Evolutionary conservation across 2,888 invertebrate genomes (phyloP).

Genomic region (Spodoptera exigua): DNA sequence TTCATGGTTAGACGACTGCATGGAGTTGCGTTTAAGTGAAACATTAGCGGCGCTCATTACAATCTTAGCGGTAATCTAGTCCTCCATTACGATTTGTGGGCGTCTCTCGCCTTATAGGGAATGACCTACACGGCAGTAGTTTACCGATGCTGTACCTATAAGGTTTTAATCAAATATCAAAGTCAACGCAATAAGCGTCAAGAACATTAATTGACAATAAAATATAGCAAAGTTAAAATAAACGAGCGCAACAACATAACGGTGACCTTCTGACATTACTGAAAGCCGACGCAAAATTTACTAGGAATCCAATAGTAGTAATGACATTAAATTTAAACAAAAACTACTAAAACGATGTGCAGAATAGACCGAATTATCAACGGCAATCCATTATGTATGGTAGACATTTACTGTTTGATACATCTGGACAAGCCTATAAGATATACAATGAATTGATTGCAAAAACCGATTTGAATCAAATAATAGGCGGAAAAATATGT

Average conservation of each 20-base stretch:
- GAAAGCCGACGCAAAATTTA: constrained; percentile 25
- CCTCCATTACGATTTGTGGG: constrained; percentile 12
- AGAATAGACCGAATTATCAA: constrained; percentile 29
- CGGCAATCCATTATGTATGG: constrained; percentile 34
- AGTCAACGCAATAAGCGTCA: neutral
- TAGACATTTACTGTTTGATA: constrained; percentile 33
- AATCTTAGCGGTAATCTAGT: constrained; percentile 19
- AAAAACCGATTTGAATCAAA: neutral
- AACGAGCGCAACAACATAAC: constrained; percentile 43
- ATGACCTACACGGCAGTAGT: constrained; percentile 9
- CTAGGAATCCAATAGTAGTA: constrained; percentile 18
- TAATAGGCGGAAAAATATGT: neutral
- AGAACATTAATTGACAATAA: constrained; percentile 21
- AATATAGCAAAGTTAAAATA: constrained; percentile 19
- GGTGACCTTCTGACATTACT: constrained; percentile 34
- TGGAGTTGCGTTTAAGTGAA: constrained; percentile 35
- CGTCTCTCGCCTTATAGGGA: constrained; percentile 11
- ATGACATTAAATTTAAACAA: constrained; percentile 31
- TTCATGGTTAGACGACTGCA: constrained; percentile 49
- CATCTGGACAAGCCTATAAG: constrained; percentile 18
- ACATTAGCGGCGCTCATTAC: constrained; percentile 34
- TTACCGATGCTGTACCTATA: neutral
- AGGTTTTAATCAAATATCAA: neutral
- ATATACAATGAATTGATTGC: neutral
- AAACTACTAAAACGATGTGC: constrained; percentile 22